phyloP scores from a whole-genome alignment of 2,113 vertebrate species.

The Cinclus mexicanus region DNA sequence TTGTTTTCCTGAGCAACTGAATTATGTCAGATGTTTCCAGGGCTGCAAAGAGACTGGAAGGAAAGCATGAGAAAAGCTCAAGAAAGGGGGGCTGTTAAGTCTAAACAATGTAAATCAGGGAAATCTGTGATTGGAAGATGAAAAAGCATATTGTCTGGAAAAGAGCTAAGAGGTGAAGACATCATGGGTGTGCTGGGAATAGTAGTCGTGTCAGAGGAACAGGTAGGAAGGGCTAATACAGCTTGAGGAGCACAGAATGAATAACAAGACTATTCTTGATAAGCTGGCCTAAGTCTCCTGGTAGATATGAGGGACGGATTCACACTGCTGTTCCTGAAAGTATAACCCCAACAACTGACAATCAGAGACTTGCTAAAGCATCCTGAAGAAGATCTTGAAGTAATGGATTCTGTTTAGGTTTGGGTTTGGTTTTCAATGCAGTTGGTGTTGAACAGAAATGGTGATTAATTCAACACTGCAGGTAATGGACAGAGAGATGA shows the following conservation, averaged over 20 bases:
- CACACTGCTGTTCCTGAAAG: not conserved
- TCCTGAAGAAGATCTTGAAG: not conserved
- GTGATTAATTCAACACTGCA: not conserved
- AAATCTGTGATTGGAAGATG: not conserved
- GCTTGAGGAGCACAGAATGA: not conserved
- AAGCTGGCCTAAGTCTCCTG: not conserved
- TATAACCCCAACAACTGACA: not conserved
- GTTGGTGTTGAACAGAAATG: not conserved
- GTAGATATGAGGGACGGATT: not conserved
- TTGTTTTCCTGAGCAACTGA: conserved; percentile 47
- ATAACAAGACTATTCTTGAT: not conserved
- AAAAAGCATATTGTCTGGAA: not conserved
- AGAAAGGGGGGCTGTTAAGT: not conserved
- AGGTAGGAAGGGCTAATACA: not conserved
- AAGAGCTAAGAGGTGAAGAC: not conserved
- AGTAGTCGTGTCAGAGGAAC: not conserved
- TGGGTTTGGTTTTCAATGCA: not conserved
- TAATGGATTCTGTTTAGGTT: not conserved
- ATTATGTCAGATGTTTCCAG: conserved; percentile 43
- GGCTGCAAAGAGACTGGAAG: conserved; percentile 31
- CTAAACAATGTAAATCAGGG: not conserved
- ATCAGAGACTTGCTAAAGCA: not conserved
- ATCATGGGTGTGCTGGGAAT: not conserved
- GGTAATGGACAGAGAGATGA: not conserved
- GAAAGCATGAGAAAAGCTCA: conserved; percentile 7